These are phyloP conservation scores for Lethrus apterus DNA, from an alignment of 1,140 invertebrate species.

Conservation along the genomic window DNA sequence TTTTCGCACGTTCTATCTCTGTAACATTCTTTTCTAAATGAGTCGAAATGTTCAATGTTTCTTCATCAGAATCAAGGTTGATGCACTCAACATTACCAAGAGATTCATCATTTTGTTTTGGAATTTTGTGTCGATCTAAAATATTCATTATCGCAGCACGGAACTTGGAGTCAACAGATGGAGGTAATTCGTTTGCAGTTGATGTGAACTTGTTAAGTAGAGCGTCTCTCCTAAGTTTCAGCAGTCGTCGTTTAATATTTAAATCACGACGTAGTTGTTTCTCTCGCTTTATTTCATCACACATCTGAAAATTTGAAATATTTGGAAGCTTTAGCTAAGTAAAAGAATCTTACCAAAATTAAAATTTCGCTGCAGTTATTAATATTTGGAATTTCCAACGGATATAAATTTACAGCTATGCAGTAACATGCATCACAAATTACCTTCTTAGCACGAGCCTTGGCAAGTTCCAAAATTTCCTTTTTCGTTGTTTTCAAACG, in stretches of 20 bases:
- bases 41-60: no score
- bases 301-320: background rate
- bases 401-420: slow-evolving; percentile 1
- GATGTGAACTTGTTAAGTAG: background rate
- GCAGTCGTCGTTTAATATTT: background rate
- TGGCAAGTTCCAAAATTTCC: background rate
- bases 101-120: no score
- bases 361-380: background rate
- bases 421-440: slow-evolving; percentile 6
- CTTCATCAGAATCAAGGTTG: no score
- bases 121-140: no score
- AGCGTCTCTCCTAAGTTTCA: background rate
- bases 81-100: no score
- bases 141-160: no score
- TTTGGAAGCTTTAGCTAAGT: no score
- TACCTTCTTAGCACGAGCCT: background rate
- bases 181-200: background rate
- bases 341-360: slow-evolving; percentile 3
- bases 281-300: background rate
- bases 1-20: no score
- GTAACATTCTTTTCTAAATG: no score
- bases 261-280: background rate
- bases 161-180: no score
- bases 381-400: background rate
- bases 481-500: background rate